Evolutionary conservation across 2,888 invertebrate species (phyloP).

Genomic region (Pyrrhia umbra): DNA sequence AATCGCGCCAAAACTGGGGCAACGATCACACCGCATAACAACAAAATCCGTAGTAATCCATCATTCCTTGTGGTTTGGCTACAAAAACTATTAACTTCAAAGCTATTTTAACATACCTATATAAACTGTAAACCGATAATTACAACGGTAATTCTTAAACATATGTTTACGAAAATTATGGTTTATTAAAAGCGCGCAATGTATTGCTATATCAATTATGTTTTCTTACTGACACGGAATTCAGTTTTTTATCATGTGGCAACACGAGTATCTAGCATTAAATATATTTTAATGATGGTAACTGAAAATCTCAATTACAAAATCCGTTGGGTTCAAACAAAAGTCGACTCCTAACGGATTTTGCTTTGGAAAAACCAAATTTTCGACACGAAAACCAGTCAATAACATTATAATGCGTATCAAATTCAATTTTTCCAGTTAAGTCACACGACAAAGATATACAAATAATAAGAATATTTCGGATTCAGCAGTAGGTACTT

Average conservation of each 20-base stretch:
- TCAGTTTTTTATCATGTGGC: conserved; percentile 20
- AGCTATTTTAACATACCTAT: conserved; percentile 11
- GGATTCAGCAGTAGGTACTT: too few relatives aligned
- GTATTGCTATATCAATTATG: conserved; percentile 23
- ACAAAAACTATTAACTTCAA: conserved; percentile 15
- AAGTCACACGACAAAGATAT: too few relatives aligned
- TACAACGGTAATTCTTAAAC: conserved; percentile 41
- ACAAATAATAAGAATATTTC: too few relatives aligned
- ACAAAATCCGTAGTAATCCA: neutral
- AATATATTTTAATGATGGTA: neutral
- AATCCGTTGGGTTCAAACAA: neutral
- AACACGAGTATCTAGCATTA: neutral
- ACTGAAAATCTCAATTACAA: neutral
- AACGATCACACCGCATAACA: conserved; percentile 2
- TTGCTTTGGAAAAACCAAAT: neutral
- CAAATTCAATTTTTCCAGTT: too few relatives aligned
- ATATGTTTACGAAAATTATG: conserved; percentile 39
- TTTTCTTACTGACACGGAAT: conserved; percentile 19
- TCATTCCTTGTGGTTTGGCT: neutral
- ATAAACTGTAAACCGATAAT: conserved; percentile 50
- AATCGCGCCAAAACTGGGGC: neutral
- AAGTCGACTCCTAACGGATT: neutral
- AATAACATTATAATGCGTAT: too few relatives aligned
- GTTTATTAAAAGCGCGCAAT: conserved; percentile 21
- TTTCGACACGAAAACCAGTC: too few relatives aligned